These are phyloP conservation scores for Mohoua ochrocephala DNA, from an alignment of 2,113 vertebrate species.

Conservation along the genomic window DNA sequence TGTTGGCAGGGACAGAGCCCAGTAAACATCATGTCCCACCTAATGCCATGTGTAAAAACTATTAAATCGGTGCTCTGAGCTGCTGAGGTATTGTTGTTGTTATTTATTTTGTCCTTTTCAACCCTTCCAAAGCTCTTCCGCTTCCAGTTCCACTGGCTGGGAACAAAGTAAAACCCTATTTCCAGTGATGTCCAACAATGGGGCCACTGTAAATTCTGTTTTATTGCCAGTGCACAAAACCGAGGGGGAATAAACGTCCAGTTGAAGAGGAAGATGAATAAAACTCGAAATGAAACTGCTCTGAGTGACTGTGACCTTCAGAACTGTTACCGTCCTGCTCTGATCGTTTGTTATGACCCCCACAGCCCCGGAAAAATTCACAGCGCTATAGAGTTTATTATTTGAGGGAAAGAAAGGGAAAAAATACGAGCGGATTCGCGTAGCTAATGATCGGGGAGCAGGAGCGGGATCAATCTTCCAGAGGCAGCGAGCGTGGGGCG, in stretches of 20 bases:
- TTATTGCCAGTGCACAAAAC: background rate
- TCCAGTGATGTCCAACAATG: background rate
- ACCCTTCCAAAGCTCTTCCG: background rate
- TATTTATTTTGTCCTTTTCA: background rate
- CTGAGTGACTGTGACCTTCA: slow-evolving; percentile 43
- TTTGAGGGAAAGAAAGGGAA: background rate
- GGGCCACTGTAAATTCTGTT: background rate
- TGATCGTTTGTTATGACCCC: background rate
- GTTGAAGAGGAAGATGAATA: background rate
- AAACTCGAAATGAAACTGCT: slow-evolving; percentile 12
- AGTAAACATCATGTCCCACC: background rate
- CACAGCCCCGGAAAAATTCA: background rate
- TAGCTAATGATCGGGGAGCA: background rate
- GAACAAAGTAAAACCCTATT: background rate
- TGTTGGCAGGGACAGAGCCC: background rate
- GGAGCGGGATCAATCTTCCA: background rate
- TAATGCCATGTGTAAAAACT: background rate
- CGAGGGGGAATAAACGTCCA: background rate
- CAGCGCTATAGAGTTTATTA: background rate
- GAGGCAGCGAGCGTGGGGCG: background rate
- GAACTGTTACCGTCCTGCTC: background rate
- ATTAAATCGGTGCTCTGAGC: background rate
- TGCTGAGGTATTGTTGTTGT: background rate
- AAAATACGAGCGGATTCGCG: background rate
- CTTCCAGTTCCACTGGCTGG: background rate